Percentiles rank a stretch among this genome's conserved stretches.
Conservation (phyloP, 2,797 vertebrate species). For the Neopelma chrysocephalum region DNA sequence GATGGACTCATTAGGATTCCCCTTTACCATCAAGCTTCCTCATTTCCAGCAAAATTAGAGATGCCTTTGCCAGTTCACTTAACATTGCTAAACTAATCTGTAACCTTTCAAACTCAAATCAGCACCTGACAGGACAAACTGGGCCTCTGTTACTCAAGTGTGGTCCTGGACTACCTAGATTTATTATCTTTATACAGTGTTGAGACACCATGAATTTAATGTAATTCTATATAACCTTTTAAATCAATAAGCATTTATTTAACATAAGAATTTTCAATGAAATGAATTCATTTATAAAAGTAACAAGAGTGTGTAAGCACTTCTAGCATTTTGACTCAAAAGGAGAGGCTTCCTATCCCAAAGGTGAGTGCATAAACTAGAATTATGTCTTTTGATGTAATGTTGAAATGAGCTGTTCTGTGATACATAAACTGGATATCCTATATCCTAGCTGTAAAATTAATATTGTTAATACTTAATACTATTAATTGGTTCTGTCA, state of each 20-base stretch:
- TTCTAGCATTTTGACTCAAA: neutral
- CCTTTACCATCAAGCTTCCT: conserved; percentile 89
- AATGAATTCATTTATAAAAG: conserved; percentile 56
- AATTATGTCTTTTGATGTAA: neutral
- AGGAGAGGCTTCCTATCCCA: neutral
- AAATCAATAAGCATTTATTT: conserved; percentile 68
- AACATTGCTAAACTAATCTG: conserved; percentile 86
- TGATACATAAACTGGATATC: neutral
- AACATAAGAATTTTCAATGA: conserved; percentile 59
- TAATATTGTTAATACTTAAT: conserved; percentile 45
- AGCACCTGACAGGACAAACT: conserved; percentile 75
- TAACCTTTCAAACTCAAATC: conserved; percentile 80
- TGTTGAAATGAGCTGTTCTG: neutral
- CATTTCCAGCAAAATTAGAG: conserved; percentile 95
- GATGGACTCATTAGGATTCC: conserved; percentile 96
- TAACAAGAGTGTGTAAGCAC: neutral
- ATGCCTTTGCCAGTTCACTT: conserved; percentile 89
- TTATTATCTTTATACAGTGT: conserved; percentile 70
- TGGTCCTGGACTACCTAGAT: conserved; percentile 65
- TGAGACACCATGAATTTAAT: conserved; percentile 54
- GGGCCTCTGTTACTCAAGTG: conserved; percentile 74
- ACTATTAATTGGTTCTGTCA: conserved; percentile 63
- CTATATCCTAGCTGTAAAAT: conserved; percentile 31
- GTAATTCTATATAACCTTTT: conserved; percentile 63
- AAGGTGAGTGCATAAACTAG: neutral